Percentiles rank a stretch among this genome's conserved stretches.
phyloP scores from a whole-genome alignment of 2,888 invertebrate genomes.

The Caenorhabditis becei region DNA sequence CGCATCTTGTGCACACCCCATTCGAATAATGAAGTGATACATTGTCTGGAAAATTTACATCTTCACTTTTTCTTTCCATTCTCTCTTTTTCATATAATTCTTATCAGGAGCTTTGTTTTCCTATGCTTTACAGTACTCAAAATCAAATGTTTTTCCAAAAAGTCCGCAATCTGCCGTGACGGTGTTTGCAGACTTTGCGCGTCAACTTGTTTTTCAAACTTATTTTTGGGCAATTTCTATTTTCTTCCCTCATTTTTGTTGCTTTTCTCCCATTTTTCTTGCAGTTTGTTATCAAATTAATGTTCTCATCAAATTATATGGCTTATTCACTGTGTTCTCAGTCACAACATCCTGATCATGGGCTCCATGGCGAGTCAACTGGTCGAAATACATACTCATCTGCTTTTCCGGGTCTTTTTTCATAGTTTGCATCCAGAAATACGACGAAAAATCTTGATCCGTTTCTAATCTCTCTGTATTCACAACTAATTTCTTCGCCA shows the following conservation, averaged over 20 bases:
- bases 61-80: background rate
- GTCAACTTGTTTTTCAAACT: background rate
- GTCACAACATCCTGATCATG: slow-evolving; percentile 17
- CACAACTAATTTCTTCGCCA: background rate
- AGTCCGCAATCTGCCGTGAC: background rate
- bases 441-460: background rate
- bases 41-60: slow-evolving; percentile 3
- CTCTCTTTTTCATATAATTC: too few relatives aligned
- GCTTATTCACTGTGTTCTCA: background rate
- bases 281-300: too few relatives aligned
- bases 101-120: too few relatives aligned
- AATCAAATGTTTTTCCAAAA: background rate
- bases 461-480: background rate
- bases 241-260: background rate
- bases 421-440: slow-evolving; percentile 18
- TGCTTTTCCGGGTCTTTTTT: background rate
- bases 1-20: slow-evolving; percentile 8
- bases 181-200: slow-evolving; percentile 12
- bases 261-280: background rate
- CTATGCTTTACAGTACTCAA: too few relatives aligned
- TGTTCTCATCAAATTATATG: slow-evolving; percentile 17
- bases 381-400: background rate
- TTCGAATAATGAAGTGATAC: slow-evolving; percentile 9
- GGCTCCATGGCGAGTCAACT: slow-evolving; percentile 2
- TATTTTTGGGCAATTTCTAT: background rate